These are phyloP conservation scores for Engraulis encrasicolus DNA, from an alignment of 2,113 vertebrate genomes.

Conservation along the genomic window DNA sequence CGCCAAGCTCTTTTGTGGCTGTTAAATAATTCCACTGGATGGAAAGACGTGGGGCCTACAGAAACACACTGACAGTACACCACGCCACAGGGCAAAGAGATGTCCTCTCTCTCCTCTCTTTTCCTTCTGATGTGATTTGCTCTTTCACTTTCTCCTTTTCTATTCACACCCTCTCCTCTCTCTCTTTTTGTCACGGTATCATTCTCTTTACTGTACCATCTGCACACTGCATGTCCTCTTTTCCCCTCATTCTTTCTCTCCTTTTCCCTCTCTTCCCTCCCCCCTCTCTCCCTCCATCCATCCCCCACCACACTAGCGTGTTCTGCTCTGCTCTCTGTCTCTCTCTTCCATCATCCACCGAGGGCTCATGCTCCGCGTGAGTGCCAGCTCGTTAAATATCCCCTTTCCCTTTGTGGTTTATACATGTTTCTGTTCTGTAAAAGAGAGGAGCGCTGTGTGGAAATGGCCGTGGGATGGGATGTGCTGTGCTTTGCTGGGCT, in stretches of 20 bases:
- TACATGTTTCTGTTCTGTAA: constrained; percentile 5
- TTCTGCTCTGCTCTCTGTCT: not conserved
- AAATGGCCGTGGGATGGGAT: constrained; percentile 11
- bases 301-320: not conserved
- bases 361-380: not conserved
- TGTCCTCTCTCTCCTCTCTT: not conserved
- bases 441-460: not conserved
- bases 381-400: constrained; percentile 19
- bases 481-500: too few relatives aligned
- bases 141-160: too few relatives aligned
- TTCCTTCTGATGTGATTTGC: too few relatives aligned
- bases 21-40: constrained; percentile 63
- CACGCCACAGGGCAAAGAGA: not conserved
- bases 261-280: constrained; percentile 8
- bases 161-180: constrained; percentile 44
- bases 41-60: constrained; percentile 49
- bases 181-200: constrained; percentile 34
- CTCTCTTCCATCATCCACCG: not conserved
- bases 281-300: constrained; percentile 15
- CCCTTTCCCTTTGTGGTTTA: not conserved
- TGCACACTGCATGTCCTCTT: not conserved
- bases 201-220: constrained; percentile 11
- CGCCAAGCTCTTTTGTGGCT: constrained; percentile 61
- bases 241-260: not conserved
- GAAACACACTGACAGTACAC: constrained; percentile 45